A percentile compares a stretch with the other conserved stretches of the same genome.
Evolutionary conservation across 2,888 invertebrate species (phyloP).

Genomic region (Gastracanthus pulcherrimus): DNA sequence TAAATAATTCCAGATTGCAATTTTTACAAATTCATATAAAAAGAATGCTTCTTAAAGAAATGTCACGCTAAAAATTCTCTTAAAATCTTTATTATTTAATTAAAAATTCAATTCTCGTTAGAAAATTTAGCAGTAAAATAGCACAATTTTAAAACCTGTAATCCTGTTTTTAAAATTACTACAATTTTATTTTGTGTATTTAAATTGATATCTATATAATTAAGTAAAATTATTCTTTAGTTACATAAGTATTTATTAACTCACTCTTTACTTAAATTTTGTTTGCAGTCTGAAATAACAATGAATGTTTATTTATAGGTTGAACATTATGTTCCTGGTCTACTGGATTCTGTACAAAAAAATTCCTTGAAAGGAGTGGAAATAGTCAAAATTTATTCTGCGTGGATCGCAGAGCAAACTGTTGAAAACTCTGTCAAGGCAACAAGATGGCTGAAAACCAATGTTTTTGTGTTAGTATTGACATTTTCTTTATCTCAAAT

Average conservation of each 20-base stretch:
- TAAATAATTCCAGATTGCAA: too few species aligned
- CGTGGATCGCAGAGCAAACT: conserved; percentile 66
- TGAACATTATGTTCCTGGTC: conserved; percentile 86
- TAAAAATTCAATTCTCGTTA: too few species aligned
- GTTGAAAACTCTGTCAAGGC: conserved; percentile 66
- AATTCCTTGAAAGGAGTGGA: conserved; percentile 74
- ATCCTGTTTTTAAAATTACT: too few species aligned
- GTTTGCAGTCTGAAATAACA: not conserved
- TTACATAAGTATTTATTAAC: not conserved
- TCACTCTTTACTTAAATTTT: not conserved
- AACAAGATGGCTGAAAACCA: conserved; percentile 83
- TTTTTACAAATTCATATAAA: too few species aligned
- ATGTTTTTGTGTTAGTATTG: conserved; percentile 88
- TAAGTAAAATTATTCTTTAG: not conserved
- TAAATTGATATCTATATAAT: too few species aligned
- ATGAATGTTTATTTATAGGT: conserved; percentile 76
- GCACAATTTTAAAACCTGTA: too few species aligned
- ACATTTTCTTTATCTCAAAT: too few species aligned
- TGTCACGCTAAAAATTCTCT: too few species aligned
- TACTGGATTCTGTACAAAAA: conserved; percentile 82
- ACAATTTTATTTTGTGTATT: too few species aligned
- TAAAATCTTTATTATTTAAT: too few species aligned
- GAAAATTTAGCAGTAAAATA: too few species aligned
- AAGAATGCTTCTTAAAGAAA: too few species aligned
- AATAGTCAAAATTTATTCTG: conserved; percentile 67